These are phyloP conservation scores for Halesus radiatus DNA, from an alignment of 1,140 invertebrate genomes.

Conservation along the genomic window DNA sequence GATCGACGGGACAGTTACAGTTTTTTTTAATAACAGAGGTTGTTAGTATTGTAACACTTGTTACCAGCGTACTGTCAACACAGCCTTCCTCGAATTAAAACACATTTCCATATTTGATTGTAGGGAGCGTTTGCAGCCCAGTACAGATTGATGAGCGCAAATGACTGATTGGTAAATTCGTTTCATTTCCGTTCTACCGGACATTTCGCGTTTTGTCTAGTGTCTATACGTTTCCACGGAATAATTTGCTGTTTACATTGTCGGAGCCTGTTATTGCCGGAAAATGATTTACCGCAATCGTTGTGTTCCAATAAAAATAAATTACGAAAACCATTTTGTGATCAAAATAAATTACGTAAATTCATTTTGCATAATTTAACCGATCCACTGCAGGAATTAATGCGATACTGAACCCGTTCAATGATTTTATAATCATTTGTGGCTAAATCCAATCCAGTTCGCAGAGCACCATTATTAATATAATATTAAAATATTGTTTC, in stretches of 20 bases:
- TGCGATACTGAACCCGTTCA: neutral
- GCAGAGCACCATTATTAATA: no score
- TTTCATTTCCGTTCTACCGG: constrained; percentile 22
- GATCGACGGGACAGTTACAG: no score
- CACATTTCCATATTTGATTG: constrained; percentile 50
- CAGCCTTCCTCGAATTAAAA: constrained; percentile 1
- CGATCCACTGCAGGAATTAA: constrained; percentile 1
- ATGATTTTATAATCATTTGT: neutral
- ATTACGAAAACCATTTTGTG: constrained; percentile 10
- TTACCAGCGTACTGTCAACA: no score
- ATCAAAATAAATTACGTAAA: neutral
- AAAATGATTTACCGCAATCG: constrained; percentile 10
- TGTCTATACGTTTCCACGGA: neutral
- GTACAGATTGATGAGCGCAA: constrained; percentile 31
- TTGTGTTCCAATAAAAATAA: constrained; percentile 11
- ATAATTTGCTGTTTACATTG: constrained; percentile 25
- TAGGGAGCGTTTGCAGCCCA: constrained; percentile 15
- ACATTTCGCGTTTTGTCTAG: constrained; percentile 16
- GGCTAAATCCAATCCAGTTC: no score
- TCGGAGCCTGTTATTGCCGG: neutral
- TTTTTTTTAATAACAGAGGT: no score
- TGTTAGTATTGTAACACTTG: no score
- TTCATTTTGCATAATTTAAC: constrained; percentile 6
- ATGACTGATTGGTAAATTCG: constrained; percentile 43
- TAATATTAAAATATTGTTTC: no score